Evolutionary conservation across 1,140 invertebrate genomes (phyloP), one percentile per base, ranked within the genome.

Genomic region (Euschistus heros): DNA sequence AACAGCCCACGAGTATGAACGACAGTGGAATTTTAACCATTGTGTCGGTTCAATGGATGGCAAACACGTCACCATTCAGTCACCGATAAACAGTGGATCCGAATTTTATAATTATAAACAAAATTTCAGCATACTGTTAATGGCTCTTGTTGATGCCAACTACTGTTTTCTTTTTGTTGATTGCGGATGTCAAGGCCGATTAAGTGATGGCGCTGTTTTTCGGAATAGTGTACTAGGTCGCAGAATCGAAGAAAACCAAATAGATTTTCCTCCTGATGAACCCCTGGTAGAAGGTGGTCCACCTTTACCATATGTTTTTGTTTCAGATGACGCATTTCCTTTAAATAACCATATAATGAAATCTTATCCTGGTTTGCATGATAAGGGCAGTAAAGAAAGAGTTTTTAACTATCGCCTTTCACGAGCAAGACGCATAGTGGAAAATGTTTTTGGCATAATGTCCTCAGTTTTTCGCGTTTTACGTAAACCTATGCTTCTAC

Each of bases 391-490:
- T 50, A 67, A 67, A 64, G 63, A 76, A 64, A 70, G 73, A 65
- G 68, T 74, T 66, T 78, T 73, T 68, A 77, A 77, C 65, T 73
- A 77, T 69, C 65, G 72, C 26, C 55, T 76, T 27, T 74, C 70
- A 22, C 68, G 74, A 62, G 73, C 74, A 27, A 67, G 76, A 22
- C 71, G 74, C 64, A 72, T 77, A 24, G 72, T 79, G 3, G 80
- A 82, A 73, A 81, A 80, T 73, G 74, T 74, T 8, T 81, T 81
- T 72, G 79, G 79, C 15, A 79, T 81, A 62, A 67, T 80, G 46
- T 68, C 74, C 1, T 70, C 72, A 27, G 70, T 73, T 42, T 80
- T 76, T 69, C 68, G 75, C 70, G 71, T 78, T 44, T 75, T 79
- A n/a, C 65, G 71, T 68, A 71, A 65, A 30, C 72, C 73, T 42